Conservation (phyloP, 2,888 invertebrate genomes). For the Epinotia nisella region DNA sequence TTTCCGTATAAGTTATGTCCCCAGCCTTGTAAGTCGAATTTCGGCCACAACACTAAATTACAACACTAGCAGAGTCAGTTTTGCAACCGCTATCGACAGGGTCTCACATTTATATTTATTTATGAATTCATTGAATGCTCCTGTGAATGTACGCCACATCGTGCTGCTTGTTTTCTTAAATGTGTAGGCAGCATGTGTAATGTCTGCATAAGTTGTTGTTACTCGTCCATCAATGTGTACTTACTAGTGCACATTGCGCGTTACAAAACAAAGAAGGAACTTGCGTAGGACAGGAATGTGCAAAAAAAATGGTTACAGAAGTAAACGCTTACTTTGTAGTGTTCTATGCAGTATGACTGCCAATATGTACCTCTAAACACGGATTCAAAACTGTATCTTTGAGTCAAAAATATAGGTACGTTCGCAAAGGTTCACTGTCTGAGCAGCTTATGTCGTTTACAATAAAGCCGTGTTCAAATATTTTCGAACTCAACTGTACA, state of each 20-base stretch:
- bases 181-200: slow-evolving; percentile 9
- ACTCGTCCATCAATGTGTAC: slow-evolving; percentile 7
- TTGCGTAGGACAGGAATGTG: slow-evolving; percentile 34
- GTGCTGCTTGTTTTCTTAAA: neutral
- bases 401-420: too few species aligned
- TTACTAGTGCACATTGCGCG: slow-evolving; percentile 9
- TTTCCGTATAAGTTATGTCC: too few species aligned
- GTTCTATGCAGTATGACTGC: slow-evolving; percentile 2
- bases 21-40: too few species aligned
- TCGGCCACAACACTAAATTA: too few species aligned
- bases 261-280: slow-evolving; percentile 27
- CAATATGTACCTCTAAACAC: neutral
- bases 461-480: too few species aligned
- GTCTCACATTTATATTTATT: neutral
- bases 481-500: too few species aligned
- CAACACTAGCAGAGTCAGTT: neutral
- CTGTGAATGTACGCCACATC: neutral
- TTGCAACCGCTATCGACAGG: neutral
- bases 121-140: neutral
- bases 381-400: too few species aligned
- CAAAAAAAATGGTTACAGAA: slow-evolving; percentile 15
- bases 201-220: slow-evolving; percentile 7
- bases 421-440: too few species aligned
- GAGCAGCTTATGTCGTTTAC: too few species aligned
- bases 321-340: slow-evolving; percentile 7